Base-by-base conservation (phyloP, 2,888 invertebrate species). In the Apocheima hispidaria region DNA sequence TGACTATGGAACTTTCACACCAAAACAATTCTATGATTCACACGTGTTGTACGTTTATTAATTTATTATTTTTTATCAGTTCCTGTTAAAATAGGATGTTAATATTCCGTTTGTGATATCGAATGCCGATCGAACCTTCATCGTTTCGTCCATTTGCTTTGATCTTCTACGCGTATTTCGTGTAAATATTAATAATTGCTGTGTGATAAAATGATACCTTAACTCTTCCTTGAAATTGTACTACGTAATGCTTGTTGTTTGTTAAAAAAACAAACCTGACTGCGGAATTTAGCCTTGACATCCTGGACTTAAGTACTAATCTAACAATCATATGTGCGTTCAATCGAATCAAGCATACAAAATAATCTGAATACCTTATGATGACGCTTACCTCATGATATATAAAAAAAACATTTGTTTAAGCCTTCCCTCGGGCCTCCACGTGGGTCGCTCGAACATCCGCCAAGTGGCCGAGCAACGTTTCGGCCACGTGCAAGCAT, bases 391-490 rank as follows among this genome's bases (percentile, higher is more conserved):
- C n/a, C n/a, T n/a, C n/a, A n/a, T n/a, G n/a, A n/a, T n/a, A n/a
- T n/a, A n/a, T n/a, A n/a, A n/a, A n/a, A n/a, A n/a, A n/a, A n/a
- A n/a, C n/a, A n/a, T n/a, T n/a, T n/a, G n/a, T 63, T 65, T 0
- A 78, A 92, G 92, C 61, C 66, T 92, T 16, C 92, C 92, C 0
- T 90, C 89, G 62, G 97, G 97, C 1, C 94, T 97, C 51, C 96
- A 97, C 81, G 96, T 97, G 70, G 98, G 99, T 0, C 95, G 99
- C 33, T 98, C 98, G 3, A 99, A 99, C 88, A 97, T 98, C 20
- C 97, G 98, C 67, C 97, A 97, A 78, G 99, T 99, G 12, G 99
- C 99, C 0, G 98, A 98, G 79, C 96, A 97, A 71, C 94, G 99
- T n/a, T 96, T 97, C 79, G 94, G 95, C 4, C 98, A 98, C 83